Evolutionary conservation across 2,888 invertebrate genomes (phyloP).

Genomic region (Conchocele bisecta): DNA sequence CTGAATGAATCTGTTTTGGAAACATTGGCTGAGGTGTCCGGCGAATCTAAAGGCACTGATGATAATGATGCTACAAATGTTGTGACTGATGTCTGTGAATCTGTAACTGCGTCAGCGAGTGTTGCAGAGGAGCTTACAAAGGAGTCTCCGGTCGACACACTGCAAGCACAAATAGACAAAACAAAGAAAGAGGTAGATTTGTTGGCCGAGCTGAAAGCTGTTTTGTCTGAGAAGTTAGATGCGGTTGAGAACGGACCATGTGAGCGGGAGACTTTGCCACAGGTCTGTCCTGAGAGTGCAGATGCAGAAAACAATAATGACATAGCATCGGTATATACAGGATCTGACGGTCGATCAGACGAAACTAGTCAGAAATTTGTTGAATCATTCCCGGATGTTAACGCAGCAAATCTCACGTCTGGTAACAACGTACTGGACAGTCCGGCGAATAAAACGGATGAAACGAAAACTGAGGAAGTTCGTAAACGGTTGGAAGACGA

Average conservation of each 20-base stretch:
- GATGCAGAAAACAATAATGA: no score
- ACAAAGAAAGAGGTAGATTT: conserved; percentile 33
- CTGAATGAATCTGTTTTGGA: conserved; percentile 43
- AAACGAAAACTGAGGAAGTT: conserved; percentile 47
- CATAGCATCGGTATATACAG: no score
- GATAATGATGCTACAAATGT: conserved; percentile 19
- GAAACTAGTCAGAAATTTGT: no score
- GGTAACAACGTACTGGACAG: conserved; percentile 13
- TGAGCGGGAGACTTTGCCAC: no score
- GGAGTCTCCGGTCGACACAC: background rate
- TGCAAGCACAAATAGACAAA: conserved; percentile 25
- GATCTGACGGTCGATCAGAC: no score
- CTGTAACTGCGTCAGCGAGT: background rate
- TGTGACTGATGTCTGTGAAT: background rate
- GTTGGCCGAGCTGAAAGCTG: conserved; percentile 26
- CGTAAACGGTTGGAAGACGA: conserved; percentile 16
- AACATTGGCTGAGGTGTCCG: conserved; percentile 41
- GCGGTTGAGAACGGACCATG: conserved; percentile 10
- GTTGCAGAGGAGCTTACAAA: background rate
- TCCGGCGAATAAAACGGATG: conserved; percentile 53
- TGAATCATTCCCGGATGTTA: no score
- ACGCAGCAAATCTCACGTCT: background rate
- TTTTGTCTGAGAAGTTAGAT: conserved; percentile 16
- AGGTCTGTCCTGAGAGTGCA: no score
- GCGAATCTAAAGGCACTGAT: conserved; percentile 43